These are phyloP conservation scores for Wasmannia auropunctata DNA, from an alignment of 1,140 invertebrate species.

Conservation along the genomic window DNA sequence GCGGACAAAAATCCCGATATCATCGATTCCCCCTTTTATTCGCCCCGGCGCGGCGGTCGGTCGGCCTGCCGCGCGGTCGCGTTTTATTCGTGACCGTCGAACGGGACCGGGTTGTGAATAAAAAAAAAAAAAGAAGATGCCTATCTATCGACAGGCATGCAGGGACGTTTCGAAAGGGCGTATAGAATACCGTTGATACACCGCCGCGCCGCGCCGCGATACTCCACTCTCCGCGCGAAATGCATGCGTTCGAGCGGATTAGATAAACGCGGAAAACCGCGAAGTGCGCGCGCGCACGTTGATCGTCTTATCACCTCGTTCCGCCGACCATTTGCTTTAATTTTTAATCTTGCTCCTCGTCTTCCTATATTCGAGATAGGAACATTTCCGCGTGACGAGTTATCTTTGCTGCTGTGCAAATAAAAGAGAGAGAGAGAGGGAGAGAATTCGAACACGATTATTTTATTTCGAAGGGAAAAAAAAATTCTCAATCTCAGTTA, in stretches of 20 bases:
- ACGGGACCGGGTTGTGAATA: background rate
- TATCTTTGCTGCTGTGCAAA: background rate
- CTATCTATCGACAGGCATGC: no score
- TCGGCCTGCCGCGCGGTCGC: no score
- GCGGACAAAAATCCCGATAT: background rate
- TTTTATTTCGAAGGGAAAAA: background rate
- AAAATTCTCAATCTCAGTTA: background rate
- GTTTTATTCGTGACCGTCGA: background rate
- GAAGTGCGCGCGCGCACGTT: no score
- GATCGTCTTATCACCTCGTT: background rate
- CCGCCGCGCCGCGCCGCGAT: background rate
- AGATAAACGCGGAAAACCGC: slow-evolving; percentile 57
- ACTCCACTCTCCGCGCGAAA: background rate
- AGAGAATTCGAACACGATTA: no score
- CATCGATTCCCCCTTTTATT: background rate
- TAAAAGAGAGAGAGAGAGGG: background rate
- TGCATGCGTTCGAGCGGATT: slow-evolving; percentile 14
- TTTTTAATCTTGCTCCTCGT: background rate
- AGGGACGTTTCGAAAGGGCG: background rate
- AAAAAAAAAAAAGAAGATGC: background rate
- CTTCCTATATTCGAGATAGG: background rate
- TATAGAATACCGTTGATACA: background rate
- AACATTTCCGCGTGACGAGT: background rate
- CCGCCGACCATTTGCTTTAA: background rate
- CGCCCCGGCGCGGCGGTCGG: no score